phyloP scores from a whole-genome alignment of 2,797 vertebrate species.

The Rhinella marina region DNA sequence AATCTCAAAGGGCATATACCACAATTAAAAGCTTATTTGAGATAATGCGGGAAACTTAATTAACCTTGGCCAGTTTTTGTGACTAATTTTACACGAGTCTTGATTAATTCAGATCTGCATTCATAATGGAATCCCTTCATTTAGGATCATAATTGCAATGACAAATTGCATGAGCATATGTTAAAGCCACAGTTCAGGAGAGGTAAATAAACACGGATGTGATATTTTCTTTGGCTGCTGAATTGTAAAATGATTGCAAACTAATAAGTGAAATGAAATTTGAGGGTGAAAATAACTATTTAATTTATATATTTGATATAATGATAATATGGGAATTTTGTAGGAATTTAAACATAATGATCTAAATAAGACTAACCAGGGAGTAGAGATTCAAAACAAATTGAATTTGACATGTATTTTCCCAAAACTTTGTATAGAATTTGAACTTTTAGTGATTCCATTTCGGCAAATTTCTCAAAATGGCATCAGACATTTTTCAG shows the following conservation, averaged over 20 bases:
- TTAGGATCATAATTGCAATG: constrained; percentile 51
- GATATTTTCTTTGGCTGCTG: constrained; percentile 6
- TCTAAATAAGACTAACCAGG: neutral
- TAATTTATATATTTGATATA: neutral
- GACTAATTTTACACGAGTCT: constrained; percentile 44
- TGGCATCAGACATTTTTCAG: too few species aligned
- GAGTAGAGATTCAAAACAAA: too few species aligned
- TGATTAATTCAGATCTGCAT: constrained; percentile 51
- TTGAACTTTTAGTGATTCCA: too few species aligned
- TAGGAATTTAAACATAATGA: neutral
- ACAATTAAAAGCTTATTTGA: constrained; percentile 52
- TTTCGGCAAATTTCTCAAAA: too few species aligned
- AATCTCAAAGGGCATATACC: constrained; percentile 43
- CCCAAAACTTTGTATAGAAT: too few species aligned
- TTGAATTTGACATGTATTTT: too few species aligned
- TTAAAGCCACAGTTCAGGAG: constrained; percentile 27
- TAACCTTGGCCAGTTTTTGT: constrained; percentile 51
- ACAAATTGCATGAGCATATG: constrained; percentile 49
- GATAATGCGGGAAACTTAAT: constrained; percentile 49
- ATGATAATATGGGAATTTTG: neutral
- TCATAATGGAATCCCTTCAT: constrained; percentile 26
- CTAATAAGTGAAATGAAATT: neutral
- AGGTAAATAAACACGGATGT: constrained; percentile 42
- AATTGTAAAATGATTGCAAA: constrained; percentile 14
- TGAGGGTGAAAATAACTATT: neutral